Base-by-base conservation (phyloP, 2,888 invertebrate species). In the Morpho deidamia region DNA sequence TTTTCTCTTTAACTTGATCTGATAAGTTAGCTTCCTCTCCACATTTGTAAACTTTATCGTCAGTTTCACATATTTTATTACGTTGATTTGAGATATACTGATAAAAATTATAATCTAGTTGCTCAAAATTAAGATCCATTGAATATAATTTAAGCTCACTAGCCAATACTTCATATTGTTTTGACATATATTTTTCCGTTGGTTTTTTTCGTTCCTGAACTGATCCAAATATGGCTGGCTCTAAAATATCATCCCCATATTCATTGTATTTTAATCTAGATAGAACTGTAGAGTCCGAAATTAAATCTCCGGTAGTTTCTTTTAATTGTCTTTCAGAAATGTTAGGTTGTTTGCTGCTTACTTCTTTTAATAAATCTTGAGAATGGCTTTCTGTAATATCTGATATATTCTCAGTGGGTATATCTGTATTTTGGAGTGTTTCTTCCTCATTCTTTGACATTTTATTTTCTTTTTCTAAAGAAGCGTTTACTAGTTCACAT, bases 141-240 rank as follows among this genome's bases (percentile, higher is more conserved):
- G 84, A 81, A 63, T 85, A 86, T 1, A 76, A 67, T 70, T 86
- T 88, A 1, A 80, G 59, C 63, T 87, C 86, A 50, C 83, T 78
- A 23, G 75, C 61, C 11, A 89, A 67, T 55, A 73, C 77, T 60
- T 73, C 65, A 53, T 84, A 87, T 5, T 84, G 81, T 59, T 83
- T 74, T 14, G 50, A 42, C 34, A 51, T 46, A 42, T 39, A 59
- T 60, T 59, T 72, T 35, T 65, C 70, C 11, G 66, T 62, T 42
- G 54, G 52, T 66, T 67, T 76, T 55, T 77, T 90, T 42, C 92
- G 80, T 64, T 91, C 83, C 81, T 92, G 91, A 9, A 93, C 91
- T 8, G 92, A 93, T 42, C 92, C 92, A 70, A 93, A 93, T 61
- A 93, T 91, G 2, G 86, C 91, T 76, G 91, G 88, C 74, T 92